Base-by-base conservation (phyloP, 2,113 vertebrate species). In the Actenoides hombroni region DNA sequence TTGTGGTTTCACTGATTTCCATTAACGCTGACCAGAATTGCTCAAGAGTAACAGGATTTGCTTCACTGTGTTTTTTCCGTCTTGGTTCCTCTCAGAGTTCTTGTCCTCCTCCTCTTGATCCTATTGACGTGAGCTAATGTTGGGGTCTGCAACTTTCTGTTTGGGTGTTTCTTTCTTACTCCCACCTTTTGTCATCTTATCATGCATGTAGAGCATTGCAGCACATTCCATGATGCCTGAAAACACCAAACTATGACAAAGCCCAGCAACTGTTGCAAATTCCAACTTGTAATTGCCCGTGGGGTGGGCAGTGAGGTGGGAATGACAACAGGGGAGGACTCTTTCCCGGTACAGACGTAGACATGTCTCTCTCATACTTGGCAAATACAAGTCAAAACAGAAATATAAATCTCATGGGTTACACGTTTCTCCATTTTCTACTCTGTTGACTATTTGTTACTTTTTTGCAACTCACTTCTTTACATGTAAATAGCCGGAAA, bases 301-400 rank as follows among this genome's bases (percentile, higher is more conserved):
- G 9, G 24, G 35, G 17, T 6, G n/a, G 9, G 17, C 13, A 11
- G 16, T 29, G 35, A 24, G 49, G 13, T 31, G 26, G 15, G 54
- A 68, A 44, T 16, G 25, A 31, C 40, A 67, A 8, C 4, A 9
- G 28, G 9, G 18, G 18, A 68, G 33, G 46, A 40, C 23, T 35
- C 46, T 28, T 73, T 35, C 31, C 35, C 16, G 24, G 11, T 12
- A 68, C 28, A 39, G 90, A 51, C n/a, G 56, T 65, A 6, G 35
- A 33, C 37, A 5, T 3, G 0, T 69, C 40, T 83, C 42, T 83
- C 1, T 0, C 42, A 68, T 65, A 37, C 17, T 63, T 56, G 76
- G 51, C 51, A 68, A 64, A 40, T 42, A 31, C 20, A 68, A 86
- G 26, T 75, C 80, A 71, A 71, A 93, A 78, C 56, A 84, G 56